A percentile compares a stretch with the other conserved stretches of the same genome.
Conservation (phyloP, 2,888 invertebrate species). For the Leptopilina syphax region DNA sequence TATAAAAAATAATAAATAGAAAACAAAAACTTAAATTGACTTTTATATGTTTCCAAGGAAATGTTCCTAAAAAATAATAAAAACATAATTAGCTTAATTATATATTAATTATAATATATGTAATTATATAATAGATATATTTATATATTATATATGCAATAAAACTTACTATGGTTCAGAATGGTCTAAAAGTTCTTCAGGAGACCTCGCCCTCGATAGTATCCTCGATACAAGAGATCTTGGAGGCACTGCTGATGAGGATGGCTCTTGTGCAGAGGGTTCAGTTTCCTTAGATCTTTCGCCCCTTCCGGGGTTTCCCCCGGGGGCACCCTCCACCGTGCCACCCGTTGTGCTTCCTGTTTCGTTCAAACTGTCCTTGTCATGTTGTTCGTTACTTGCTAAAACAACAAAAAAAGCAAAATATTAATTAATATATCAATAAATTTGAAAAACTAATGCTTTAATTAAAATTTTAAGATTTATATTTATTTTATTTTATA, state of each 20-base stretch:
- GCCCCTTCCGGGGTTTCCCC: constrained; percentile 60
- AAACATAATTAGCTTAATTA: too few relatives aligned
- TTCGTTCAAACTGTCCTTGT: constrained; percentile 78
- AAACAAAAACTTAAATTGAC: too few relatives aligned
- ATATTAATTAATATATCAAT: not conserved
- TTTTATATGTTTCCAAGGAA: too few relatives aligned
- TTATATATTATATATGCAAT: too few relatives aligned
- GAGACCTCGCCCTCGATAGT: constrained; percentile 69
- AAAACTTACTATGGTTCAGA: constrained; percentile 76
- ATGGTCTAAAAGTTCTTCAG: constrained; percentile 73
- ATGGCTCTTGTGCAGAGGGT: constrained; percentile 44
- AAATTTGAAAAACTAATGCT: too few relatives aligned
- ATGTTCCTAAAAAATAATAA: too few relatives aligned
- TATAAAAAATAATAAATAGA: too few relatives aligned
- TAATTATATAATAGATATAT: too few relatives aligned
- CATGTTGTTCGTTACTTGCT: constrained; percentile 77
- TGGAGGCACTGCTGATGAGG: constrained; percentile 60
- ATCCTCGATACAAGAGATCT: constrained; percentile 71
- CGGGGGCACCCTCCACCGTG: constrained; percentile 70
- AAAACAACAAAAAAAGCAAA: constrained; percentile 54
- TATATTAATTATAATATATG: too few relatives aligned
- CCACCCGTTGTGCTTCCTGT: constrained; percentile 74
- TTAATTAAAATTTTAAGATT: too few relatives aligned
- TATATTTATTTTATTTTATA: too few relatives aligned
- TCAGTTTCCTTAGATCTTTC: constrained; percentile 56